Base-by-base conservation (phyloP, 2,797 vertebrate genomes). In the Leucoraja ocellata region DNA sequence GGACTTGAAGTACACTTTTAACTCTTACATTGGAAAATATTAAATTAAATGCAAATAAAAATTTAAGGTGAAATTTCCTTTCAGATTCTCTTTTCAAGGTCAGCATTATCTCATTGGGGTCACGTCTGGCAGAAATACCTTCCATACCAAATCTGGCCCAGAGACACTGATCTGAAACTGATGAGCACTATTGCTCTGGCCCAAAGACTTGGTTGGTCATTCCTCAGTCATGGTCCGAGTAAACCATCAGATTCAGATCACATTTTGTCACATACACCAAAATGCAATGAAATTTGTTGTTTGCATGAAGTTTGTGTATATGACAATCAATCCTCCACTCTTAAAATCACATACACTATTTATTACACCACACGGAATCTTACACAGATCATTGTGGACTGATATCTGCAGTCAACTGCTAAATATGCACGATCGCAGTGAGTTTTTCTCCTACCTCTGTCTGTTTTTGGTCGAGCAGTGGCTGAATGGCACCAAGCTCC, bases 391-490 rank as follows among this genome's bases (percentile, higher is more conserved):
- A 13, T 83, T 58, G 16, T 88, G 7, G 6, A 65, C 84, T 65
- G 14, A 65, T 68, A 88, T 32, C 32, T 13, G 84, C 7, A 36
- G 63, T 8, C 13, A 88, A 65, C n/a, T 16, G 28, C 2, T 63
- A 86, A 84, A 13, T n/a, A 0, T 88, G 2, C 16, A 21, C 7
- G 4, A 36, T 8, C n/a, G 10, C 63, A 68, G 65, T 21, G 6
- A 23, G 5, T 88, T 68, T 88, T 32, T 63, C 84, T 88, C 84
- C 71, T 96, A 97, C 97, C 96, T 97, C 97, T 93, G 96, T 95
- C 8, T 95, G 93, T 88, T 96, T 96, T n/a, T 95, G 93, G 77
- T 96, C 96, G 94, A 97, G 81, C 90, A 95, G 94, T 90, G 91
- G 93, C 94, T 91, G 96, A n/a, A 95, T 93, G 88, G 95, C 93